Conservation (phyloP, 1,140 invertebrate species). For the Caenorhabditis brenneri region DNA sequence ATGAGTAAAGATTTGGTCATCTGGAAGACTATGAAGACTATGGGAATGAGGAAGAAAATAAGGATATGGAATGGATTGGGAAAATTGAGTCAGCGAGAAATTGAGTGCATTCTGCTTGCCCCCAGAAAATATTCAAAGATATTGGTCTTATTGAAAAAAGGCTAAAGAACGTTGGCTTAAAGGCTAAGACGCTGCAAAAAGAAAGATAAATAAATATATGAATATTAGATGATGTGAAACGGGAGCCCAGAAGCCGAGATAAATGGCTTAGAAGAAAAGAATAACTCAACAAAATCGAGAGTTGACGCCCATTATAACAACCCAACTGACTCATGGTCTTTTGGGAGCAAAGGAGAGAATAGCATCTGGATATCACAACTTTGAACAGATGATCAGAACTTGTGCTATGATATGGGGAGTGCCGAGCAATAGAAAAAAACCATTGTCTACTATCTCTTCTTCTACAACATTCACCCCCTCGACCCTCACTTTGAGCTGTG, state of each 20-base stretch:
- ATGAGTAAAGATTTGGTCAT: neutral
- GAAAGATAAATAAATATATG: conserved; percentile 2
- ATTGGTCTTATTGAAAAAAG: neutral
- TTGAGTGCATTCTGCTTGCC: too few species aligned
- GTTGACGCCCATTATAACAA: neutral
- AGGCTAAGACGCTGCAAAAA: neutral
- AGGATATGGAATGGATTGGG: neutral
- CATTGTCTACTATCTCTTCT: neutral
- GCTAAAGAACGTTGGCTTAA: neutral
- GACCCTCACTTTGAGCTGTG: conserved; percentile 29
- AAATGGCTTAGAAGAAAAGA: neutral
- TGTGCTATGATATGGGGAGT: conserved; percentile 4
- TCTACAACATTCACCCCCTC: conserved; percentile 15
- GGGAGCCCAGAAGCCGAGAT: neutral
- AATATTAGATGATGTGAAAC: neutral
- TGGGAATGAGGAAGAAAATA: neutral
- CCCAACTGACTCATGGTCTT: conserved; percentile 1
- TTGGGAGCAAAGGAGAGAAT: neutral
- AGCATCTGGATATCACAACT: neutral
- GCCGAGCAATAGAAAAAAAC: neutral
- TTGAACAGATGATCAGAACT: conserved; percentile 11
- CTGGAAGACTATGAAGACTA: neutral
- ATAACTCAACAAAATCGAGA: neutral
- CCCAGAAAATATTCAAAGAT: too few species aligned
- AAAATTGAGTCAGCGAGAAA: neutral